Evolutionary conservation across 2,113 vertebrate genomes (phyloP).

Genomic region (Ginglymostoma cirratum): DNA sequence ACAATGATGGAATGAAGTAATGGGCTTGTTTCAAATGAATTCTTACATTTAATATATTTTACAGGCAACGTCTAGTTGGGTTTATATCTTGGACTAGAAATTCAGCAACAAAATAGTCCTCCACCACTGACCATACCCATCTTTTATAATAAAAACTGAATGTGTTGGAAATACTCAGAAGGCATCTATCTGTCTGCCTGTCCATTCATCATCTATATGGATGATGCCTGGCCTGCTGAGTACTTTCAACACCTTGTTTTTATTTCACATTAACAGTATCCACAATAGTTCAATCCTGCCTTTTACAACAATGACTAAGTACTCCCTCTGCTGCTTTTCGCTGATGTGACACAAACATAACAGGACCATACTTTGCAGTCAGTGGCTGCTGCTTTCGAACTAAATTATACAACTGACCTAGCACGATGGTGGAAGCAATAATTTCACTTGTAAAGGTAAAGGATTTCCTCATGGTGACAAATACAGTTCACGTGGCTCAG

Average conservation of each 20-base stretch:
- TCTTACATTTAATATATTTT: neutral
- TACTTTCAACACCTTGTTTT: neutral
- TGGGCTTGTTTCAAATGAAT: neutral
- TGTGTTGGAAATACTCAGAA: neutral
- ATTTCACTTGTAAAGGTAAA: neutral
- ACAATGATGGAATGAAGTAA: neutral
- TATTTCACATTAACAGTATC: neutral
- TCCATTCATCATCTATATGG: neutral
- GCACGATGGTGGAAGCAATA: neutral
- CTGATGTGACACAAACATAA: neutral
- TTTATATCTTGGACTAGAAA: neutral
- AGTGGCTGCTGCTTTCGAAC: neutral
- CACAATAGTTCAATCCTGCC: neutral
- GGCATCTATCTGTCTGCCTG: neutral
- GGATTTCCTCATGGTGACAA: neutral
- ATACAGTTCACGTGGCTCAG: neutral
- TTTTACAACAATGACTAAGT: neutral
- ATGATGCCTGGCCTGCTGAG: neutral
- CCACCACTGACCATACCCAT: neutral
- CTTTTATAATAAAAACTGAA: neutral
- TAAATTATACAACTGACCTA: neutral
- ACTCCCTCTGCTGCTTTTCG: neutral
- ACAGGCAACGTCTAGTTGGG: too few species aligned
- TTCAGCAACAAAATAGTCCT: neutral
- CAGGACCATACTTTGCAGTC: neutral